phyloP scores from a whole-genome alignment of 2,888 invertebrate species.

The Hirtodrosophila confusa region DNA sequence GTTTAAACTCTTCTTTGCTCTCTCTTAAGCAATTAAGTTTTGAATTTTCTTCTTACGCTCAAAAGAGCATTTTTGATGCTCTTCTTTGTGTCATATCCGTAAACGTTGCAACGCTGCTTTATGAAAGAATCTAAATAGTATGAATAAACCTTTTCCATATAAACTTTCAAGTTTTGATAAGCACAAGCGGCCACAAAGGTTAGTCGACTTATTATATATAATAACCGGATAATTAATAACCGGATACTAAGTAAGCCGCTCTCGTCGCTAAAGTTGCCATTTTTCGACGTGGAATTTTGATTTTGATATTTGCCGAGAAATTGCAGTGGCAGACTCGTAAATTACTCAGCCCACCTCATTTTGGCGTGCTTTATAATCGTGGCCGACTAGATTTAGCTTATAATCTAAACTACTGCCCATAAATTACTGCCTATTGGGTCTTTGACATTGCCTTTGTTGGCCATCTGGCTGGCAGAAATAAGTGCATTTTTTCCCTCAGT shows the following conservation, averaged over 20 bases:
- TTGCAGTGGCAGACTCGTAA: slow-evolving; percentile 27
- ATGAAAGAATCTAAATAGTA: too few species aligned
- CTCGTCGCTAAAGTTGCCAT: slow-evolving; percentile 19
- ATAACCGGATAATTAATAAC: neutral
- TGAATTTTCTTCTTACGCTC: too few species aligned
- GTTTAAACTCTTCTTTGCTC: too few species aligned
- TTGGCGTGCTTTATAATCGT: slow-evolving; percentile 23
- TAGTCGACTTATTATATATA: too few species aligned
- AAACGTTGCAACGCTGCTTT: too few species aligned
- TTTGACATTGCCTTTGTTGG: neutral
- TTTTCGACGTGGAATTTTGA: slow-evolving; percentile 29
- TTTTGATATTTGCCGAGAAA: slow-evolving; percentile 36
- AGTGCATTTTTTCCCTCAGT: neutral
- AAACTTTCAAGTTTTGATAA: too few species aligned
- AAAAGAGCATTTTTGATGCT: too few species aligned
- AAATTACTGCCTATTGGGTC: slow-evolving; percentile 44
- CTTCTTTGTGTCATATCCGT: too few species aligned
- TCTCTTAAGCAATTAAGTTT: too few species aligned
- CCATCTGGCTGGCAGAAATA: neutral
- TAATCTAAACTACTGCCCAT: slow-evolving; percentile 43
- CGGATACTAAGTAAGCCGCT: neutral
- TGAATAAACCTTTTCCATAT: too few species aligned
- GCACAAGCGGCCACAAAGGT: too few species aligned
- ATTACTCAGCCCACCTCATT: slow-evolving; percentile 27
- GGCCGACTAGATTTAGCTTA: slow-evolving; percentile 40